Conservation (phyloP, 2,797 vertebrate species). For the Diplodus puntazzo region DNA sequence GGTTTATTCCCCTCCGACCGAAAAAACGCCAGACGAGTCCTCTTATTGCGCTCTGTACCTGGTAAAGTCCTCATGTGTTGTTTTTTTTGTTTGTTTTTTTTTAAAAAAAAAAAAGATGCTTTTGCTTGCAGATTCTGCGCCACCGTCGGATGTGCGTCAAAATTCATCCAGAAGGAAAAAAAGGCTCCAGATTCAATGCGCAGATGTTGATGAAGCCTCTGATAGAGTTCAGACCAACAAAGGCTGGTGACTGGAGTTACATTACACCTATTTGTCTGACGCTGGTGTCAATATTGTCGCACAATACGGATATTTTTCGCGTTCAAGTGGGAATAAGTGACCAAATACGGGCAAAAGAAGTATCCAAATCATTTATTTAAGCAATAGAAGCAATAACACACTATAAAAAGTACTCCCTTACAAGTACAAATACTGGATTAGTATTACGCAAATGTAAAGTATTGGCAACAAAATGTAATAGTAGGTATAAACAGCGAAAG, state of each 20-base stretch:
- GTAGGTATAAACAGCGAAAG: background rate
- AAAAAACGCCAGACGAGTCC: slow-evolving; percentile 4
- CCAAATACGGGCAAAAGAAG: background rate
- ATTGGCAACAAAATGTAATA: background rate
- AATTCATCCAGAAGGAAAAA: slow-evolving; percentile 21
- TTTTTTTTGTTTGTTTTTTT: no score
- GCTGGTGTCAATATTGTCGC: background rate
- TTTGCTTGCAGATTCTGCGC: slow-evolving; percentile 61
- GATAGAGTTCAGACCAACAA: slow-evolving; percentile 22
- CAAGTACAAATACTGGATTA: background rate
- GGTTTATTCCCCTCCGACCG: slow-evolving; percentile 31
- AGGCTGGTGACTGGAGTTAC: slow-evolving; percentile 20
- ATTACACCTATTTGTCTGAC: slow-evolving; percentile 14
- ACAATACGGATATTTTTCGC: background rate
- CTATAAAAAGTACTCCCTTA: background rate
- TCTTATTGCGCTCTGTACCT: slow-evolving; percentile 57
- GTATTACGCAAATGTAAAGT: background rate
- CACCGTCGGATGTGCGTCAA: slow-evolving; percentile 68
- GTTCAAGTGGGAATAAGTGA: background rate
- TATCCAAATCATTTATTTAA: background rate
- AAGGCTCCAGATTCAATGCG: slow-evolving; percentile 64
- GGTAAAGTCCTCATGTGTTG: slow-evolving; percentile 62
- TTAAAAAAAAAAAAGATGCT: slow-evolving; percentile 50
- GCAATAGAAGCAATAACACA: background rate
- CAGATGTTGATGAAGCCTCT: slow-evolving; percentile 70